A percentile compares a stretch with the other conserved stretches of the same genome.
These are phyloP conservation scores for Pachymerium ferrugineum DNA, from an alignment of 2,888 invertebrate genomes.

Conservation along the genomic window DNA sequence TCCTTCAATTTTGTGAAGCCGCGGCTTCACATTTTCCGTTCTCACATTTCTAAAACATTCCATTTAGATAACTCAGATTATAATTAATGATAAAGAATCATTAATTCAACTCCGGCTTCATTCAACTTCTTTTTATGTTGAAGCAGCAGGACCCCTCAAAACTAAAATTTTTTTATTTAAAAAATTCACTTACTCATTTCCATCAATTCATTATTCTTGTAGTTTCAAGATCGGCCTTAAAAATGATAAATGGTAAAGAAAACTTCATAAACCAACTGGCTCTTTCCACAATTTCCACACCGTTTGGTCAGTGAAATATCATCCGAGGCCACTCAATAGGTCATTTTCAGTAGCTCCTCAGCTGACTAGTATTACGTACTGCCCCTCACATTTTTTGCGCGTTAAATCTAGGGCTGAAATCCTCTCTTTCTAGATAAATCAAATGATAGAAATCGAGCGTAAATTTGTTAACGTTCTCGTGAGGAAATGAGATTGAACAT, in stretches of 20 bases:
- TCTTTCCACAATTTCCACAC: conserved; percentile 6
- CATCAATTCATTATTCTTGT: conserved; percentile 18
- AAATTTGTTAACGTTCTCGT: not conserved
- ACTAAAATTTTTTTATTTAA: not conserved
- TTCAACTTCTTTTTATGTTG: conserved; percentile 2
- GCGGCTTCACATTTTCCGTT: not conserved
- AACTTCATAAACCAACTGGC: not conserved
- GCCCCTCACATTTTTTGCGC: not conserved
- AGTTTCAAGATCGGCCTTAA: not conserved
- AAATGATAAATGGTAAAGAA: not conserved
- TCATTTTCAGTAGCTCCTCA: not conserved
- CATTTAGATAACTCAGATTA: not conserved
- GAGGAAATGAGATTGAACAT: conserved; percentile 15
- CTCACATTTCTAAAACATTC: conserved; percentile 1
- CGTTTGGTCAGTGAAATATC: conserved; percentile 5
- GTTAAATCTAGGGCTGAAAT: not conserved
- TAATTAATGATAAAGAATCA: conserved; percentile 15
- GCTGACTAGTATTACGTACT: not conserved
- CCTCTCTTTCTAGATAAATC: conserved; percentile 1
- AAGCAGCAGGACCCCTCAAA: not conserved
- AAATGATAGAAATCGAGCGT: conserved; percentile 10
- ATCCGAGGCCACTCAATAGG: conserved; percentile 1
- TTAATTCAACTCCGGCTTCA: conserved; percentile 3
- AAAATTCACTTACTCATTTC: conserved; percentile 5
- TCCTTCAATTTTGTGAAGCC: too few species aligned